Evolutionary conservation across 2,888 invertebrate species (phyloP), one percentile per base, ranked within the genome.

Genomic region (Micoletzkya japonica): DNA sequence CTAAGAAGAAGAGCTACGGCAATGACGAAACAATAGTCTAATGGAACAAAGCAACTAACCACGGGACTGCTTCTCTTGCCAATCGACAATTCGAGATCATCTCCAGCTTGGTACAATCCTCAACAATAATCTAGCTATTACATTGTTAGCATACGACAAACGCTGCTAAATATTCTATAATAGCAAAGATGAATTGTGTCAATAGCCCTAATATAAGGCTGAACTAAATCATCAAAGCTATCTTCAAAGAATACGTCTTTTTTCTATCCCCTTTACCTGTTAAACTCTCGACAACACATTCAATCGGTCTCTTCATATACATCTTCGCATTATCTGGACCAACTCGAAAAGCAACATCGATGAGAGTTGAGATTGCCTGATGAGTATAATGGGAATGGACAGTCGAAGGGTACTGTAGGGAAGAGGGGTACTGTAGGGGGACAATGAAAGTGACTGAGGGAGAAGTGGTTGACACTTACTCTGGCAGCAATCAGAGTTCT

Each of bases 321-420:
- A 77, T 74, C 57, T 80, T 72, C 0, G 81, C 87, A 85, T 87
- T 87, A 78, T 89, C 89, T 69, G 87, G 87, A 44, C 89, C 89
- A 28, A 89, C 86, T 24, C 89, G 82, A 24, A 87, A 82, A 0
- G 88, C 87, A 63, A 89, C 82, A n/a, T 91, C 90, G 84, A 80
- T 73, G 37, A 81, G 71, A 4, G 76, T 61, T 7, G 60, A 37
- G 39, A 72, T 57, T 14, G 73, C 56, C 73, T 73, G 56, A 28
- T 72, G 17, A 26, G 39, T 24, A 7, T 4, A 56, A n/a, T 56
- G 56, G 30, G n/a, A n/a, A n/a, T n/a, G n/a, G 37, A 28, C 59
- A 1, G 30, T 10, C 4, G 24, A 20, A n/a, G 37, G 6, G n/a
- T 1, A 59, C 36, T n/a, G n/a, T n/a, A n/a, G n/a, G n/a, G n/a